Percentiles rank a stretch among this genome's conserved stretches.
phyloP scores from a whole-genome alignment of 2,888 invertebrate species.

The Orthonevra nobilis region DNA sequence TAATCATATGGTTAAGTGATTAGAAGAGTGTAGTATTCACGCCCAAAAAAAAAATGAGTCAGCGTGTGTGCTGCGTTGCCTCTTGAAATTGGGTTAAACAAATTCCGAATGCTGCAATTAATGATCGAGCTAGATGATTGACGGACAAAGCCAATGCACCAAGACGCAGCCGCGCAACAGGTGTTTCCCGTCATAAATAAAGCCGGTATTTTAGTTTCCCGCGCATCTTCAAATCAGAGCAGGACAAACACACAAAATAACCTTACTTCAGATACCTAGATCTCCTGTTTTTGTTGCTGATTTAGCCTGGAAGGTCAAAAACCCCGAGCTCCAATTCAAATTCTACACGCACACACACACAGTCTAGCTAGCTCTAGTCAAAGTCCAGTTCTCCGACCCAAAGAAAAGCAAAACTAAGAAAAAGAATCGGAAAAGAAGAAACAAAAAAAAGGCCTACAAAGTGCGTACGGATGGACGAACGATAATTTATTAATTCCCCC shows the following conservation, averaged over 20 bases:
- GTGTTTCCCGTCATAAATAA: constrained; percentile 23
- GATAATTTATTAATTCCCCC: constrained; percentile 31
- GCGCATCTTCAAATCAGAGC: no score
- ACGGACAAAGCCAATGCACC: not conserved
- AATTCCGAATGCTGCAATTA: constrained; percentile 22
- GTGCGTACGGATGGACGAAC: constrained; percentile 17
- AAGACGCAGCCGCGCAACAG: constrained; percentile 32
- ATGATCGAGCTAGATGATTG: constrained; percentile 15
- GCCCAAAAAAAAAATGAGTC: no score
- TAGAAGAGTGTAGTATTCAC: constrained; percentile 24
- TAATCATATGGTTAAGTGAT: constrained; percentile 28
- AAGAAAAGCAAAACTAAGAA: not conserved
- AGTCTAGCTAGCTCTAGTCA: no score
- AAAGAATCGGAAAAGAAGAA: not conserved
- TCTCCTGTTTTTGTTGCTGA: not conserved
- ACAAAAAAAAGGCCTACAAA: constrained; percentile 15
- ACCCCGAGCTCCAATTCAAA: constrained; percentile 26
- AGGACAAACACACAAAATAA: no score
- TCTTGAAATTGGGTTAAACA: constrained; percentile 54
- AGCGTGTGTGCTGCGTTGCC: no score
- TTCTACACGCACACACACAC: constrained; percentile 24
- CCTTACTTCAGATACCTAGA: no score
- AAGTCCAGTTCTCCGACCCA: constrained; percentile 12
- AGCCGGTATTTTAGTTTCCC: constrained; percentile 10
- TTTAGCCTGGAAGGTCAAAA: constrained; percentile 29